Conservation (phyloP, 2,888 invertebrate genomes). For the Nomada ruficornis region DNA sequence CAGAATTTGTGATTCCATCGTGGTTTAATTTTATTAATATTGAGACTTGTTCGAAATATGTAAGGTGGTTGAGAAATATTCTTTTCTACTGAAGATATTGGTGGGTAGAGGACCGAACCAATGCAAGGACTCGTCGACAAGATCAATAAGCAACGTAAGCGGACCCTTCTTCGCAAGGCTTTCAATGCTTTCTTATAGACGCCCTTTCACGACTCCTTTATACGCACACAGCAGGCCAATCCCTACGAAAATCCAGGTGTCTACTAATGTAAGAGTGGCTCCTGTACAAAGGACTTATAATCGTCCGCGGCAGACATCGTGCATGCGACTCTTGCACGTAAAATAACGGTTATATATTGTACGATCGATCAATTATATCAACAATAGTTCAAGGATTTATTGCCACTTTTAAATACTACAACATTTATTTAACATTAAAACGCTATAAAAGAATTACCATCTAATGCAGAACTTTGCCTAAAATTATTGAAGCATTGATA, state of each 20-base stretch:
- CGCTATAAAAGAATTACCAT: no score
- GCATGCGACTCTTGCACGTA: not conserved
- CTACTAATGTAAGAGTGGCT: not conserved
- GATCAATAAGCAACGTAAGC: slow-evolving; percentile 75
- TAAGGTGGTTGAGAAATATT: not conserved
- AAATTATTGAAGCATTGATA: no score
- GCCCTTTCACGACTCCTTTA: slow-evolving; percentile 55
- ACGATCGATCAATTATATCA: not conserved
- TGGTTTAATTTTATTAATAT: not conserved
- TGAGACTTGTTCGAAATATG: not conserved
- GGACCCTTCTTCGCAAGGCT: slow-evolving; percentile 68
- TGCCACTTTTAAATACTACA: no score
- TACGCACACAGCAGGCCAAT: slow-evolving; percentile 4
- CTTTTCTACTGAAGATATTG: not conserved
- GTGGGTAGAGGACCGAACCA: slow-evolving; percentile 20
- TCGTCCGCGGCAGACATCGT: not conserved
- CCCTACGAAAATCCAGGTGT: slow-evolving; percentile 48
- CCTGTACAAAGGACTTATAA: not conserved
- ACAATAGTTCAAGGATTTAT: no score
- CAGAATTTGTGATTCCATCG: not conserved
- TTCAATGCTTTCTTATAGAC: slow-evolving; percentile 68
- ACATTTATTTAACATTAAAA: no score
- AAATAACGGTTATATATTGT: not conserved
- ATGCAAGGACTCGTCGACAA: slow-evolving; percentile 60
- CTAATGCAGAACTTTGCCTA: no score